Conservation (phyloP, 2,888 invertebrate genomes). For the Epinotia bilunana region DNA sequence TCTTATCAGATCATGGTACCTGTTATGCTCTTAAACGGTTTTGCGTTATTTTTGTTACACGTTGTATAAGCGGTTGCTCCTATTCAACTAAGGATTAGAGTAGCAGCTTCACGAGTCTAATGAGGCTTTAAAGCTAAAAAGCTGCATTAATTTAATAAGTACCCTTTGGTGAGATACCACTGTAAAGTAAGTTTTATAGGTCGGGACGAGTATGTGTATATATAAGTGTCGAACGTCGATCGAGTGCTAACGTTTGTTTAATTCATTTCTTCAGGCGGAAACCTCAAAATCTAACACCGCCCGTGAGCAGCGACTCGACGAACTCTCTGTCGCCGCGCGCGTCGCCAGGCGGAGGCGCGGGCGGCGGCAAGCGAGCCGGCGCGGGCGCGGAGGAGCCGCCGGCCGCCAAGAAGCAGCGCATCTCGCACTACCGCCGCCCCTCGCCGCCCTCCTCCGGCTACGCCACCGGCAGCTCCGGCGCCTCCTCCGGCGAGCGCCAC, state of each 20-base stretch:
- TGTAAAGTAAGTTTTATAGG: neutral
- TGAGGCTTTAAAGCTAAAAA: neutral
- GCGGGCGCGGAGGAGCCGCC: constrained; percentile 84
- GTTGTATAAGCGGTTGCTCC: too few species aligned
- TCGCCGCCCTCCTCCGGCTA: constrained; percentile 76
- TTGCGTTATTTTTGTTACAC: too few species aligned
- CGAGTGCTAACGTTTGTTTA: neutral
- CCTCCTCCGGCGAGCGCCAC: constrained; percentile 82
- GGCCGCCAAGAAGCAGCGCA: constrained; percentile 91
- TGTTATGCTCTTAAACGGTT: too few species aligned
- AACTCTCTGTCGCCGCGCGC: constrained; percentile 92
- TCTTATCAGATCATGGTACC: too few species aligned
- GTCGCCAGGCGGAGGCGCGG: constrained; percentile 84
- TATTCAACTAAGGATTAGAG: neutral
- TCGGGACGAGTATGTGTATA: neutral
- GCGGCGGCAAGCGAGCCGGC: constrained; percentile 71
- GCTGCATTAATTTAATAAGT: too few species aligned
- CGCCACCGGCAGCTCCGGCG: constrained; percentile 72
- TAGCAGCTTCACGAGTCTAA: neutral
- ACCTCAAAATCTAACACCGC: constrained; percentile 95
- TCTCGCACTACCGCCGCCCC: constrained; percentile 89
- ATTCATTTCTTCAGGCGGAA: constrained; percentile 87
- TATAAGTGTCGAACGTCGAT: neutral
- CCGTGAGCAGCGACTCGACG: constrained; percentile 93
- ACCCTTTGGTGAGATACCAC: neutral